These are phyloP conservation scores for Mesaphorura yosii DNA, from an alignment of 1,140 invertebrate genomes.

Conservation along the genomic window DNA sequence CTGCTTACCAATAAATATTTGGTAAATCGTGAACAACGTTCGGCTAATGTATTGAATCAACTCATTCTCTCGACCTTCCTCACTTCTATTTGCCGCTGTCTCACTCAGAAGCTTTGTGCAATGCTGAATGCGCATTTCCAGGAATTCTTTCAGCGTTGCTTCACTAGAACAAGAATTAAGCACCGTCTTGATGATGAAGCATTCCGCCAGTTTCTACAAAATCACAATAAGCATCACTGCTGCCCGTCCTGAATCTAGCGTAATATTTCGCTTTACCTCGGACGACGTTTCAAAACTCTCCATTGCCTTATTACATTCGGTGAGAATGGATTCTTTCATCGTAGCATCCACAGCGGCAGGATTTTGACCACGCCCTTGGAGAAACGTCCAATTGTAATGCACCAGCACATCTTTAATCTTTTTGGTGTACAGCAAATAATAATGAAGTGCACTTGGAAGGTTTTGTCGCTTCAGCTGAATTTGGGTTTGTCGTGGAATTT, in stretches of 20 bases:
- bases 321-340: constrained; percentile 12
- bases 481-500: constrained; percentile 18
- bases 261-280: constrained; percentile 4
- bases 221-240: neutral
- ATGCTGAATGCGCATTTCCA: constrained; percentile 10
- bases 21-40: constrained; percentile 12
- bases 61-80: no score
- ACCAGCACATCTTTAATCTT: no score
- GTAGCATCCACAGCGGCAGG: neutral
- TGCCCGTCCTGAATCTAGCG: neutral
- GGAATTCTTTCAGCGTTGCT: constrained; percentile 9
- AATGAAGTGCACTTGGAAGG: constrained; percentile 22
- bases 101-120: constrained; percentile 7
- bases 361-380: neutral
- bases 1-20: constrained; percentile 26
- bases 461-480: constrained; percentile 13
- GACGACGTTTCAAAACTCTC: constrained; percentile 6
- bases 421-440: constrained; percentile 8
- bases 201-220: constrained; percentile 23
- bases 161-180: constrained; percentile 7
- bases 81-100: no score
- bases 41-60: no score
- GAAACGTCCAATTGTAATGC: constrained; percentile 14
- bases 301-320: constrained; percentile 10
- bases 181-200: constrained; percentile 18